Conservation (phyloP, 2,888 invertebrate genomes). For the Heliothis peltigera region DNA sequence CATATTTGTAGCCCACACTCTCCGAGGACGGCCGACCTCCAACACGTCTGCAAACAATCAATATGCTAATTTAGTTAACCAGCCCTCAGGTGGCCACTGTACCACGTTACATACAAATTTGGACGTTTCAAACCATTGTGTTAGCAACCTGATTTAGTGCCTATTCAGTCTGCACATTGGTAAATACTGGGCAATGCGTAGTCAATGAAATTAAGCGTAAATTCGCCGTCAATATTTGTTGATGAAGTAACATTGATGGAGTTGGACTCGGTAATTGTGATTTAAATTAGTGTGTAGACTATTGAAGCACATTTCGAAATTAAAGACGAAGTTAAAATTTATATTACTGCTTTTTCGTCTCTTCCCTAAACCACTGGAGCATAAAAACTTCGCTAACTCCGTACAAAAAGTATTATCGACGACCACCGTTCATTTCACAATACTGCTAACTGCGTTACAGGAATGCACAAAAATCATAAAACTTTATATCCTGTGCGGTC, state of each 20-base stretch:
- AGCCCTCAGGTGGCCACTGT: constrained; percentile 68
- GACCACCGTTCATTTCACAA: constrained; percentile 44
- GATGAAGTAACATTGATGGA: constrained; percentile 4
- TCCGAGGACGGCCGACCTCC: constrained; percentile 43
- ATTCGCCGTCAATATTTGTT: constrained; percentile 17
- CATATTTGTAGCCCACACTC: constrained; percentile 30
- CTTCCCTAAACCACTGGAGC: background rate
- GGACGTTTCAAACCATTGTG: constrained; percentile 52
- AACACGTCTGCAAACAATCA: constrained; percentile 81
- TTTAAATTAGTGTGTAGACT: background rate
- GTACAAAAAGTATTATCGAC: constrained; percentile 36
- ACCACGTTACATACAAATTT: constrained; percentile 63
- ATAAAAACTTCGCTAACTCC: constrained; percentile 32
- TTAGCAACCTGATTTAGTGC: constrained; percentile 56
- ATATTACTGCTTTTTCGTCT: too few species aligned
- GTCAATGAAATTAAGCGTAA: constrained; percentile 21
- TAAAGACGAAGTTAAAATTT: background rate
- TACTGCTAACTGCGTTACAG: constrained; percentile 56
- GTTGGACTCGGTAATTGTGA: background rate
- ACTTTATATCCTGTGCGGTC: constrained; percentile 61
- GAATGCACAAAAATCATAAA: constrained; percentile 69
- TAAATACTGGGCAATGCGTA: constrained; percentile 27
- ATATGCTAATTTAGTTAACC: constrained; percentile 80
- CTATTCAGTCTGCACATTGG: constrained; percentile 34
- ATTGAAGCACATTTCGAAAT: background rate